phyloP scores from a whole-genome alignment of 2,888 invertebrate species.

The Stenodera caucasica region DNA sequence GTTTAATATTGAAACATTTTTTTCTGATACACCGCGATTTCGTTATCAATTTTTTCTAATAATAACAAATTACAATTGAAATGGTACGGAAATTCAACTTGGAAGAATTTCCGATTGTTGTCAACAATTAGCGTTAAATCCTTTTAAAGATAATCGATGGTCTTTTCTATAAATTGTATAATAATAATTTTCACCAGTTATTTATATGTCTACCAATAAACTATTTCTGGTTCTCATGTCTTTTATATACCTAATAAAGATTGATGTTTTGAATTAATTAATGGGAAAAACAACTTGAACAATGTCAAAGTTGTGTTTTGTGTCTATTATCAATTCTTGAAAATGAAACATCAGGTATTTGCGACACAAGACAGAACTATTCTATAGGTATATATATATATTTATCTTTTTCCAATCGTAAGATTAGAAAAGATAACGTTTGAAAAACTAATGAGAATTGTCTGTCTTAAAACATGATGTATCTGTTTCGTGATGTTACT shows the following conservation, averaged over 20 bases:
- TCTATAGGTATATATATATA: slow-evolving; percentile 10
- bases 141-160: slow-evolving; percentile 4
- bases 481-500: slow-evolving; percentile 30
- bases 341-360: slow-evolving; percentile 27
- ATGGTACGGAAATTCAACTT: not conserved
- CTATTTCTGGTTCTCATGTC: not conserved
- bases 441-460: slow-evolving; percentile 25
- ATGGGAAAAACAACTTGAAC: slow-evolving; percentile 15
- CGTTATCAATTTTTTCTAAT: too few species aligned
- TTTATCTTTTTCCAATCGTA: slow-evolving; percentile 16
- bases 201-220: too few species aligned
- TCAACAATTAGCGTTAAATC: not conserved
- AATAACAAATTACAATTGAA: too few species aligned
- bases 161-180: not conserved
- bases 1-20: slow-evolving; percentile 2
- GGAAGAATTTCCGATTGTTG: slow-evolving; percentile 6
- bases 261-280: slow-evolving; percentile 2
- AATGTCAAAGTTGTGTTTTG: slow-evolving; percentile 12
- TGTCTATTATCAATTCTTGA: slow-evolving; percentile 12
- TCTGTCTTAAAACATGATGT: slow-evolving; percentile 31
- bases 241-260: not conserved
- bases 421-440: slow-evolving; percentile 24
- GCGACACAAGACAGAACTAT: slow-evolving; percentile 31
- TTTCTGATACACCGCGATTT: not conserved
- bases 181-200: not conserved